Evolutionary conservation across 92 coral and sea anemone genomes (phyloP).

Genomic region (Palythoa grandis): DNA sequence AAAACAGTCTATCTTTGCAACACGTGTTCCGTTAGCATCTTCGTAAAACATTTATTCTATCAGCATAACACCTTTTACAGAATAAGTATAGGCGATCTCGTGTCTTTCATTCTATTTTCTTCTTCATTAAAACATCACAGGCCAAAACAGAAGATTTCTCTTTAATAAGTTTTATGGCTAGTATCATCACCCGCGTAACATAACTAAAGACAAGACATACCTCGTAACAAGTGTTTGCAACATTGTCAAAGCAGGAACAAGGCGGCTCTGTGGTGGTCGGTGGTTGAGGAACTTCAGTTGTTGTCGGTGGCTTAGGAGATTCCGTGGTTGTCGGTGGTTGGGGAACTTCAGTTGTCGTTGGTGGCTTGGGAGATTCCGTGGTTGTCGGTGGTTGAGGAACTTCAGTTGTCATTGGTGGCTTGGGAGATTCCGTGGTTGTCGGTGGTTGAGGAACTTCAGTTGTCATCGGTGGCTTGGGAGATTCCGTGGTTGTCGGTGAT

Average conservation of each 20-base stretch:
- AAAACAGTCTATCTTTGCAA: not conserved
- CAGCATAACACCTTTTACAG: no score
- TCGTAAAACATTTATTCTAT: not conserved
- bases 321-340: constrained; percentile 37
- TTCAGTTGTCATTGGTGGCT: constrained; percentile 37
- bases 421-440: not conserved
- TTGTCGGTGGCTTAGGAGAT: constrained; percentile 15
- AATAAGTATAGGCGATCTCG: no score
- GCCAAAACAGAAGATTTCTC: no score
- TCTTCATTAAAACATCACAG: no score
- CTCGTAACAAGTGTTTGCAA: constrained; percentile 51
- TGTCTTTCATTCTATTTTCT: no score
- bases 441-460: not conserved
- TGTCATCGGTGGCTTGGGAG: constrained; percentile 24
- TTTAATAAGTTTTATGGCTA: no score
- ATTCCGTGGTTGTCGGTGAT: not conserved
- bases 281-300: not conserved
- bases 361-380: not conserved
- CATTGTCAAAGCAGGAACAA: constrained; percentile 61
- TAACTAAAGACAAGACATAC: constrained; percentile 20
- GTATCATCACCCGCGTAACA: no score
- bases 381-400: not conserved
- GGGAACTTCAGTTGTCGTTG: constrained; percentile 21
- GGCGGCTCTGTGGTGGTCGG: constrained; percentile 44
- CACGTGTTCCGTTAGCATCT: not conserved